Evolutionary conservation across 2,797 vertebrate species (phyloP), one percentile per base, ranked within the genome.

Genomic region (Benthosema pterotum): DNA sequence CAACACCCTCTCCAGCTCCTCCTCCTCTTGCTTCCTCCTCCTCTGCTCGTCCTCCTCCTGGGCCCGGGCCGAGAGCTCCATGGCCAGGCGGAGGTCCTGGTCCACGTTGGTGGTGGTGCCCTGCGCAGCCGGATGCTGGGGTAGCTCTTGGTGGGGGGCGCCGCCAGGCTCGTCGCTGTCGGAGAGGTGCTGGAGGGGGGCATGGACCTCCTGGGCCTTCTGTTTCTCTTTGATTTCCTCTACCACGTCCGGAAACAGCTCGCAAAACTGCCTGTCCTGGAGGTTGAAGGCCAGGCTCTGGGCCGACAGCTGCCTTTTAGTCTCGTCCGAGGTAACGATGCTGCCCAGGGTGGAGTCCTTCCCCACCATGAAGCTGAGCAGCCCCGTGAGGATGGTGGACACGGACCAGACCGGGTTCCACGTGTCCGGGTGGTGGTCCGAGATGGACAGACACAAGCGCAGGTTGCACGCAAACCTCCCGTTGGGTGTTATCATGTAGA

Each of bases 391-490:
- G 85, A 99, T 99, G 15, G 98, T 99, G 13, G 97, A 99, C 58
- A 99, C 98, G 0, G 98, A 99, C 98, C 98, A 99, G 0, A 97
- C 98, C 0, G 97, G 98, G 80, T 99, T 99, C 98, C 98, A 99
- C 0, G 97, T 99, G 74, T 99, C 98, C 0, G 98, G 98, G 80
- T 99, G 98, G 90, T 99, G 99, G 84, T 99, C 97, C 64, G 97
- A 98, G 89, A 99, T 99, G 25, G 97, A 99, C 50, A 99, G 95
- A 93, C 98, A 99, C 75, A 99, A 90, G 97, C 98, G 95, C 2
- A 97, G 98, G 63, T 99, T 99, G 76, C 97, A 99, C 84, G 99
- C 99, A 84, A 99, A 99, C 82, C 98, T 95, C 77, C 98, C 98
- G 16, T 96, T 99, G 61, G 98, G 98, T 52, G 98, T 99, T 69